Base-by-base conservation (phyloP, 1,140 invertebrate genomes). In the Heliconius melpomene region DNA sequence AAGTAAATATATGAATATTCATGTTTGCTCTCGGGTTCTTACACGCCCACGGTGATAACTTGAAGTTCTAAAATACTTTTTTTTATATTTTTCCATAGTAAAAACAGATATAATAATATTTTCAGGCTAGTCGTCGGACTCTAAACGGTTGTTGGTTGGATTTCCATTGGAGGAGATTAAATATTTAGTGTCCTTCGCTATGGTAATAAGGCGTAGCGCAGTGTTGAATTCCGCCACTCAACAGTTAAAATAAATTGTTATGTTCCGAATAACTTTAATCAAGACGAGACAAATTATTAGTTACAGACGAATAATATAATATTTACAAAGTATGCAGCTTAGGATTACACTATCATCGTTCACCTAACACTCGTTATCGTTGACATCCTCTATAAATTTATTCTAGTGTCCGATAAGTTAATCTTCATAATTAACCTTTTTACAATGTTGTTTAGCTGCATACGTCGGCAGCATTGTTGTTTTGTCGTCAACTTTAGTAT, bases 381-480 rank as follows among this genome's bases (percentile, higher is more conserved):
- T 23, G 54, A 23, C 54, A 23, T 23, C 20, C 54, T n/a, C 20
- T 57, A 57, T 57, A 57, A 57, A 57, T 57, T 23, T 23, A 57
- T 57, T 23, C 66, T 74, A 78, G 71, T 74, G 38, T 36, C 75
- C n/a, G 32, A 74, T 81, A 77, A 81, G 74, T 77, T 11, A 57
- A 57, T 57, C n/a, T 57, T 23, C n/a, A 23, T 23, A 57, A 57
- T 57, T 57, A 57, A 57, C 54, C 54, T 57, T 57, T 57, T 23
- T 57, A 57, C 54, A 57, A 57, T 57, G n/a, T 73, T 57, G 23
- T 32, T 73, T 23, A 77, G 72, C 52, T 60, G 3, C 5, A 38
- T 40, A 70, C 70, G 40, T 77, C 74, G 82, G 72, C 79, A 77
- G 70, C 77, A 77, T 77, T 79, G 79, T 57, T 79, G 50, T 52